phyloP scores from a whole-genome alignment of 1,140 invertebrate species.

The Trinorchestia longiramus region DNA sequence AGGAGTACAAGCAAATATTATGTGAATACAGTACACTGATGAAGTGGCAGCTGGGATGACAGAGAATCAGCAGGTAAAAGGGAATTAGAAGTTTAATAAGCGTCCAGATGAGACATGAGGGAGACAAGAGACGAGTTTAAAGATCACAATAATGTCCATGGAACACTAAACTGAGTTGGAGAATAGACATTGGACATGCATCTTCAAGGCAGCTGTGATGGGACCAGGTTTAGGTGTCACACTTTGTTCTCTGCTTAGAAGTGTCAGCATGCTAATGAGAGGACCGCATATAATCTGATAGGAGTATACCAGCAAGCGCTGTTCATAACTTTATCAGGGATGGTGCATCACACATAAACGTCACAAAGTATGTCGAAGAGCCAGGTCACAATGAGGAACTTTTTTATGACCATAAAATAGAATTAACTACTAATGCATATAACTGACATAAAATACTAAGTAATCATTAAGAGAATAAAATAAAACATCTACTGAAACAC shows the following conservation, averaged over 20 bases:
- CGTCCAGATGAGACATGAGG: background rate
- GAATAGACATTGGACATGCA: background rate
- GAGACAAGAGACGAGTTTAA: background rate
- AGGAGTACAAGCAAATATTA: slow-evolving; percentile 60
- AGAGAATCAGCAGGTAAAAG: background rate
- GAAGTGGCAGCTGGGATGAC: background rate
- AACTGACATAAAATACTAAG: too few relatives aligned
- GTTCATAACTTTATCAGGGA: too few relatives aligned
- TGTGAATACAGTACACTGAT: background rate
- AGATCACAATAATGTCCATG: background rate
- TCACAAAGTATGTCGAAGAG: too few relatives aligned
- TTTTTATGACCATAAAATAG: too few relatives aligned
- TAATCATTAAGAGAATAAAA: too few relatives aligned
- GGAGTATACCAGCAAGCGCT: too few relatives aligned
- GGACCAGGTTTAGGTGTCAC: background rate
- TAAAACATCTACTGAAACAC: too few relatives aligned
- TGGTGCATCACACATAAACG: too few relatives aligned
- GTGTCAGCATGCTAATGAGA: background rate
- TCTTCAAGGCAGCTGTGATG: background rate
- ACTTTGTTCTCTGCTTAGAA: background rate
- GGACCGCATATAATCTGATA: too few relatives aligned
- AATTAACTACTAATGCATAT: too few relatives aligned
- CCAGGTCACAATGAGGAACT: too few relatives aligned
- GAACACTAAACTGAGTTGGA: background rate
- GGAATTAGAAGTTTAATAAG: background rate